Conservation (phyloP, 2,888 invertebrate genomes). For the Leptopilina syphax region DNA sequence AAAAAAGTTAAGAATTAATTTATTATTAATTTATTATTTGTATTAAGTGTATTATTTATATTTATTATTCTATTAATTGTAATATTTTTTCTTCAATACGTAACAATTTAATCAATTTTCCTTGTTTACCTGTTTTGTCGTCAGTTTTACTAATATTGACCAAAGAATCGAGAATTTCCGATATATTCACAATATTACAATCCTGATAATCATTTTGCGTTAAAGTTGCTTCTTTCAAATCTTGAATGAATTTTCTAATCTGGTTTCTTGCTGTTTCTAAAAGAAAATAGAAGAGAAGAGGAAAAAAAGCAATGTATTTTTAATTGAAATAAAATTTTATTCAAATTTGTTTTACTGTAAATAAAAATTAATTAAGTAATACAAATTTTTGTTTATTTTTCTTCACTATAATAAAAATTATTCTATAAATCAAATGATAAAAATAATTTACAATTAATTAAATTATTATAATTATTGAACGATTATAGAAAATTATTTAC, state of each 20-base stretch:
- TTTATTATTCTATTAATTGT: too few species aligned
- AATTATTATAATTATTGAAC: too few species aligned
- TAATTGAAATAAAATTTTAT: too few species aligned
- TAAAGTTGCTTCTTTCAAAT: slow-evolving; percentile 10
- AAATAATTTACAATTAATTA: too few species aligned
- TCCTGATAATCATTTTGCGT: background rate
- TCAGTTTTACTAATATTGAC: background rate
- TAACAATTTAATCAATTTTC: background rate
- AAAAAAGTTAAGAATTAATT: background rate
- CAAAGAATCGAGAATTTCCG: slow-evolving; percentile 24
- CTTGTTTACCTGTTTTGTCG: background rate
- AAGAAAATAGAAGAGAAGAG: background rate
- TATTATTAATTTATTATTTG: background rate
- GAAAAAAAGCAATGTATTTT: too few species aligned
- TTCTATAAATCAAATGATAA: too few species aligned
- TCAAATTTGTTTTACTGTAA: too few species aligned
- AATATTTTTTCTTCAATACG: too few species aligned
- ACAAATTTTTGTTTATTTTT: too few species aligned
- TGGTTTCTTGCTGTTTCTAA: background rate
- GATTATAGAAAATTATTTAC: too few species aligned
- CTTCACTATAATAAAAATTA: too few species aligned
- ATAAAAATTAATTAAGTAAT: too few species aligned
- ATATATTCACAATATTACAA: background rate
- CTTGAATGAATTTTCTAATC: background rate
- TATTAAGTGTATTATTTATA: background rate